Conservation (phyloP, 2,113 vertebrate genomes). For the Colaptes auratus region DNA sequence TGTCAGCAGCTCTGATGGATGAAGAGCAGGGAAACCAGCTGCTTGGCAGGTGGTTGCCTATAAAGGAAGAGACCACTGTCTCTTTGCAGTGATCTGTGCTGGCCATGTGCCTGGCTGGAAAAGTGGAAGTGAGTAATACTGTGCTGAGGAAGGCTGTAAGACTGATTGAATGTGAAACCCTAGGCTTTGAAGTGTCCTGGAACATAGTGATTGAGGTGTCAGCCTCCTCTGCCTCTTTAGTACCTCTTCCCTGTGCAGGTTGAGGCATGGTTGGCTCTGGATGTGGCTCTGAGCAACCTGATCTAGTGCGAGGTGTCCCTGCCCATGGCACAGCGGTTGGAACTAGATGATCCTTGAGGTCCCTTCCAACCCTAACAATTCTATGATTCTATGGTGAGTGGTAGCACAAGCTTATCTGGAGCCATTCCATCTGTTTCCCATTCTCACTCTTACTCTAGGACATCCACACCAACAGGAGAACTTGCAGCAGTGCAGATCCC, state of each 20-base stretch:
- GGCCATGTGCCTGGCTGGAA: constrained; percentile 8
- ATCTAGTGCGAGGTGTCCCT: too few species aligned
- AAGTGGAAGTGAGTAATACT: background rate
- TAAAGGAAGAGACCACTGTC: constrained; percentile 33
- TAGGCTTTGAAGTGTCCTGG: background rate
- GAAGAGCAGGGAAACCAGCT: constrained; percentile 11
- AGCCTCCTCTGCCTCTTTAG: background rate
- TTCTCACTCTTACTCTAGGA: background rate
- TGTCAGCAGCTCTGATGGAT: constrained; percentile 10
- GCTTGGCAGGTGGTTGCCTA: background rate
- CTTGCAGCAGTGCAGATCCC: background rate
- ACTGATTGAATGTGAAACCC: background rate
- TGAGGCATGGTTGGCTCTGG: background rate
- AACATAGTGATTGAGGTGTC: background rate
- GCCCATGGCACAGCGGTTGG: too few species aligned
- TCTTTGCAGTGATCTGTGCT: constrained; percentile 29
- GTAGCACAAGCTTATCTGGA: background rate
- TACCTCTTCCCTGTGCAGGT: background rate
- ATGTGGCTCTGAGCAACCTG: too few species aligned
- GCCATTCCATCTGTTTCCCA: background rate
- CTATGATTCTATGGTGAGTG: too few species aligned
- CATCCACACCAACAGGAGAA: background rate
- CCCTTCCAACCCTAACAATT: too few species aligned
- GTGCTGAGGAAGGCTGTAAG: background rate
- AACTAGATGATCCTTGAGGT: too few species aligned